Evolutionary conservation across 2,113 vertebrate genomes (phyloP).

Genomic region (Forbesichthys agassizii): DNA sequence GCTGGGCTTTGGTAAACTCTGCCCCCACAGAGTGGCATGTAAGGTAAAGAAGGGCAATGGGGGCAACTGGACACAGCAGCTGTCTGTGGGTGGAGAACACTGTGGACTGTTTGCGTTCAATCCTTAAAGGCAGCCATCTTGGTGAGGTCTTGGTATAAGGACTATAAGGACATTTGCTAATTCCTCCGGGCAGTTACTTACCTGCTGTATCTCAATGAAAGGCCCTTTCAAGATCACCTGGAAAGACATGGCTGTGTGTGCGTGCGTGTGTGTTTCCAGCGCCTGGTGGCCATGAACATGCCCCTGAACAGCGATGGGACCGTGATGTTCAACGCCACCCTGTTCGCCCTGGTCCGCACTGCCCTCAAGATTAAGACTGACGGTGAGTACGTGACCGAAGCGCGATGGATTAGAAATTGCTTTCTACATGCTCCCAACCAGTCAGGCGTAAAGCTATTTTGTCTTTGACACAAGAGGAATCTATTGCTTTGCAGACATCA

Average conservation of each 20-base stretch:
- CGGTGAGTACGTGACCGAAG: constrained; percentile 75
- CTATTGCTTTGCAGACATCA: neutral
- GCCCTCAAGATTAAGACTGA: constrained; percentile 99
- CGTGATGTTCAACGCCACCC: constrained; percentile 97
- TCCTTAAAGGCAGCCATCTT: too few relatives aligned
- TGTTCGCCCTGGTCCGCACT: constrained; percentile 96
- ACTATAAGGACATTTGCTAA: too few relatives aligned
- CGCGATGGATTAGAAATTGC: neutral
- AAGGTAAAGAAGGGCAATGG: neutral
- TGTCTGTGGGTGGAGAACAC: too few relatives aligned
- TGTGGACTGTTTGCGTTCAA: too few relatives aligned
- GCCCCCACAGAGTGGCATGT: constrained; percentile 71
- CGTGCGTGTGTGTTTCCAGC: constrained; percentile 69
- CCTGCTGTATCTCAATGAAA: too few relatives aligned
- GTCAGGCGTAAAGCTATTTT: too few relatives aligned
- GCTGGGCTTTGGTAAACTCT: constrained; percentile 94
- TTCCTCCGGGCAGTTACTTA: too few relatives aligned
- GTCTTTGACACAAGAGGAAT: constrained; percentile 26
- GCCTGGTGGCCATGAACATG: constrained; percentile 99
- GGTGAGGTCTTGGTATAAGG: too few relatives aligned
- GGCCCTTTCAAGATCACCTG: too few relatives aligned
- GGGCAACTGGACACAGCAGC: too few relatives aligned
- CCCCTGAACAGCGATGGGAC: constrained; percentile 98
- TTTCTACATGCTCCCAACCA: too few relatives aligned
- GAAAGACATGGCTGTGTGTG: too few relatives aligned